A percentile compares a stretch with the other conserved stretches of the same genome.
Evolutionary conservation across 2,797 vertebrate genomes (phyloP).

Genomic region (Urocyon cinereoargenteus): DNA sequence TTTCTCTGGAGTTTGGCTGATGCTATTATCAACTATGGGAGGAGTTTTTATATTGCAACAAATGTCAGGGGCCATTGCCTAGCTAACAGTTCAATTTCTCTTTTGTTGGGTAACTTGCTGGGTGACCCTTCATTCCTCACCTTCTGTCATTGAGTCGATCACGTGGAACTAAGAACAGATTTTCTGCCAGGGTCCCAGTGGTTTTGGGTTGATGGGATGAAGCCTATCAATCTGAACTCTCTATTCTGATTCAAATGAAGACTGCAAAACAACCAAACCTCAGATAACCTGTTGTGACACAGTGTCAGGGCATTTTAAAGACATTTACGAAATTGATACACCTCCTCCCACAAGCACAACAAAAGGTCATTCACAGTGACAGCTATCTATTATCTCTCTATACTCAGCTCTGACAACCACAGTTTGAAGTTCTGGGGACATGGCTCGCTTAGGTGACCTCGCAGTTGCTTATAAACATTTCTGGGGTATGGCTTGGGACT

Average conservation of each 20-base stretch:
- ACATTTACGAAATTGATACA: not conserved
- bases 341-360: not conserved
- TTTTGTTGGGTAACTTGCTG: conserved; percentile 19
- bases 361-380: not conserved
- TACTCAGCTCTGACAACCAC: not conserved
- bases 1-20: not conserved
- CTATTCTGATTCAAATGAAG: conserved; percentile 28
- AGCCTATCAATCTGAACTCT: conserved; percentile 65
- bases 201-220: conserved; percentile 38
- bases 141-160: not conserved
- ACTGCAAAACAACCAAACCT: not conserved
- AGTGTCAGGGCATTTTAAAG: not conserved
- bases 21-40: not conserved
- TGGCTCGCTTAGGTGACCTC: not conserved
- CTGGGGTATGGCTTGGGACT: not conserved
- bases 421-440: conserved; percentile 15
- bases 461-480: not conserved
- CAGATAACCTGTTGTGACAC: not conserved
- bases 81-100: not conserved
- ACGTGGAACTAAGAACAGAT: not conserved
- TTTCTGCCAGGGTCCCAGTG: not conserved
- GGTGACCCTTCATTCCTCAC: not conserved
- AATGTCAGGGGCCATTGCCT: fast-evolving
- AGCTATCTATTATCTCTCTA: conserved; percentile 23
- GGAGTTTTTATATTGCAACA: not conserved